Conservation (phyloP, 2,888 invertebrate genomes). For the Epistrophe grossulariae region DNA sequence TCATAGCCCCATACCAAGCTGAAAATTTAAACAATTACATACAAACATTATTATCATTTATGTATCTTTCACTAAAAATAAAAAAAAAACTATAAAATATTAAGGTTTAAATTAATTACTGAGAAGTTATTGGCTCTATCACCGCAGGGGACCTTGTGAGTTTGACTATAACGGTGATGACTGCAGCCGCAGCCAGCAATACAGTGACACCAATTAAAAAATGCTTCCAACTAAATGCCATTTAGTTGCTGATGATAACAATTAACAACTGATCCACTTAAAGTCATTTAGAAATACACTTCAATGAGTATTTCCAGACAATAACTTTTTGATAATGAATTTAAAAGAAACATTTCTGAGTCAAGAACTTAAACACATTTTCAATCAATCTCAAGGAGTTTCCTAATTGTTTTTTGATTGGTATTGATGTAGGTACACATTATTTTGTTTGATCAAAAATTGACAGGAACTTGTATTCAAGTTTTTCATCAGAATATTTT, state of each 20-base stretch:
- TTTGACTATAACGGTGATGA: slow-evolving; percentile 41
- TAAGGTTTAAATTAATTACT: neutral
- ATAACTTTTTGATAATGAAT: slow-evolving; percentile 55
- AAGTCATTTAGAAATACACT: slow-evolving; percentile 42
- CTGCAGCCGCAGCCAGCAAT: slow-evolving; percentile 5
- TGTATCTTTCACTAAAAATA: neutral
- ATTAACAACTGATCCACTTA: slow-evolving; percentile 61
- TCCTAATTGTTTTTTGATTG: slow-evolving; percentile 36
- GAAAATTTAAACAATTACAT: slow-evolving; percentile 22
- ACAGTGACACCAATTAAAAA: slow-evolving; percentile 44
- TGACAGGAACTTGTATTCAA: neutral
- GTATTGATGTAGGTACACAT: slow-evolving; percentile 15
- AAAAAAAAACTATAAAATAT: neutral
- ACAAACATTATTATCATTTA: neutral
- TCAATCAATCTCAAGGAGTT: slow-evolving; percentile 39
- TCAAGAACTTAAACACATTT: neutral
- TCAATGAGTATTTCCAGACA: slow-evolving; percentile 26
- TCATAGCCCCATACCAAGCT: slow-evolving; percentile 81
- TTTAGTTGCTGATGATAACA: slow-evolving; percentile 31
- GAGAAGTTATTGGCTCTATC: neutral
- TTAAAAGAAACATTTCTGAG: slow-evolving; percentile 8
- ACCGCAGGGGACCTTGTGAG: slow-evolving; percentile 38
- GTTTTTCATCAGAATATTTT: neutral
- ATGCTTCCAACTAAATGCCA: slow-evolving; percentile 63
- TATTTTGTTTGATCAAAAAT: slow-evolving; percentile 5